These are phyloP conservation scores for Hoplostethus mediterraneus DNA, from an alignment of 2,797 vertebrate genomes.

Conservation along the genomic window DNA sequence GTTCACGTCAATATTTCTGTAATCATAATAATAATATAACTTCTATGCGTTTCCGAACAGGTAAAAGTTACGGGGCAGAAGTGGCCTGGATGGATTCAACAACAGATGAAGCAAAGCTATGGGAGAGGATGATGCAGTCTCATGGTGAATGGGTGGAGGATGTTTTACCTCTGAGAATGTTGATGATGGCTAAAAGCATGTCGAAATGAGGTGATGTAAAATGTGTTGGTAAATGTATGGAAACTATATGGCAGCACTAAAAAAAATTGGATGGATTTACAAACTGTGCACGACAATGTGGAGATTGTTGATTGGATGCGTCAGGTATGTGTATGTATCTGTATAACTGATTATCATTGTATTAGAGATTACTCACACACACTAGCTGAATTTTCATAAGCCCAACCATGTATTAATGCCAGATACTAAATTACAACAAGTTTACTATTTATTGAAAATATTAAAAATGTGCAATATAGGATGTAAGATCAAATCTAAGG, in stretches of 20 bases:
- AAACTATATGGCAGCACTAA: background rate
- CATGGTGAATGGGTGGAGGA: conserved; percentile 92
- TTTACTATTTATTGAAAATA: conserved; percentile 2
- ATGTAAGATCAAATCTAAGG: background rate
- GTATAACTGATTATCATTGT: conserved; percentile 15
- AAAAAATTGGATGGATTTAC: background rate
- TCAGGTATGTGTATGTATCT: conserved; percentile 2
- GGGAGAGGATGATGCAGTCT: conserved; percentile 90
- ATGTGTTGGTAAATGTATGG: background rate
- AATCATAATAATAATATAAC: background rate
- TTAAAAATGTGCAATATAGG: background rate
- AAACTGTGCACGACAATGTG: background rate
- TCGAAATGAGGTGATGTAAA: conserved; percentile 74
- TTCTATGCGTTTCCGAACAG: conserved; percentile 75
- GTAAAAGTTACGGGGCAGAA: conserved; percentile 90
- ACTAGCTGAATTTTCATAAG: background rate
- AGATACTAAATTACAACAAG: background rate
- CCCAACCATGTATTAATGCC: background rate
- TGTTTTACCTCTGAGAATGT: conserved; percentile 90
- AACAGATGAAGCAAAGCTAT: conserved; percentile 86
- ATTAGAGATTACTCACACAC: background rate
- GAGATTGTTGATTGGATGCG: background rate
- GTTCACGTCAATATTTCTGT: background rate
- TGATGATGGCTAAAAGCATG: conserved; percentile 87
- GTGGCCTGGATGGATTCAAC: conserved; percentile 97